These are phyloP conservation scores for Drosophila paramelanica DNA, from an alignment of 2,888 invertebrate genomes.

Conservation along the genomic window DNA sequence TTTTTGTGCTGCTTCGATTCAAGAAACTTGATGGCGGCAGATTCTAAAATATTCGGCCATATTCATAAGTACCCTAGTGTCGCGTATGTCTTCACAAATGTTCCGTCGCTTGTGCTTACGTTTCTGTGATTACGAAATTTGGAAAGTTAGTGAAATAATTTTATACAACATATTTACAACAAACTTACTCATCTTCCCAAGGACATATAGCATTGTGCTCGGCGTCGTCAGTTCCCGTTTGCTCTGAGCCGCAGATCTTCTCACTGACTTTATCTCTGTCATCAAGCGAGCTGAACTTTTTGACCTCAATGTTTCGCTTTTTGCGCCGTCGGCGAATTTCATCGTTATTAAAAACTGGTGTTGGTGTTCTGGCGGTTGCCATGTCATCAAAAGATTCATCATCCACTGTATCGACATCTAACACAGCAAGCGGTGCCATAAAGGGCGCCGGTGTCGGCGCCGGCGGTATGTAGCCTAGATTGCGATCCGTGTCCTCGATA, in stretches of 20 bases:
- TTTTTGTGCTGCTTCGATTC: conserved; percentile 62
- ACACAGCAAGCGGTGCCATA: conserved; percentile 89
- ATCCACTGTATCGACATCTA: conserved; percentile 89
- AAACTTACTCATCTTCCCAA: conserved; percentile 97
- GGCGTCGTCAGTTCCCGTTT: conserved; percentile 60
- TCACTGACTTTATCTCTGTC: conserved; percentile 66
- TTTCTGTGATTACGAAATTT: conserved; percentile 88
- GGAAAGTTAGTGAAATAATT: background rate
- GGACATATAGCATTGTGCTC: conserved; percentile 95
- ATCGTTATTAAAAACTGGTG: conserved; percentile 51
- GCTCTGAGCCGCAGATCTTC: conserved; percentile 16
- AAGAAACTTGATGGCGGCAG: conserved; percentile 28
- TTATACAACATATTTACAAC: background rate
- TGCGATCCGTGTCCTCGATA: conserved; percentile 74
- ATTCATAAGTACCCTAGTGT: conserved; percentile 95
- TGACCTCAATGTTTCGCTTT: conserved; percentile 80
- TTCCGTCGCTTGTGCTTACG: conserved; percentile 92
- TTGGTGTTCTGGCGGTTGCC: conserved; percentile 9
- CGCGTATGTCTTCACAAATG: conserved; percentile 97
- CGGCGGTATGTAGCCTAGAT: conserved; percentile 81
- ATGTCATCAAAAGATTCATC: conserved; percentile 86
- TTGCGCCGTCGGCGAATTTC: conserved; percentile 81
- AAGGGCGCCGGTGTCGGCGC: conserved; percentile 84
- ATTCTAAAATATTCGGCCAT: conserved; percentile 67
- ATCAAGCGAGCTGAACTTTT: conserved; percentile 71